Evolutionary conservation across 1,140 invertebrate species (phyloP).

Genomic region (Brevipalpus yothersi): DNA sequence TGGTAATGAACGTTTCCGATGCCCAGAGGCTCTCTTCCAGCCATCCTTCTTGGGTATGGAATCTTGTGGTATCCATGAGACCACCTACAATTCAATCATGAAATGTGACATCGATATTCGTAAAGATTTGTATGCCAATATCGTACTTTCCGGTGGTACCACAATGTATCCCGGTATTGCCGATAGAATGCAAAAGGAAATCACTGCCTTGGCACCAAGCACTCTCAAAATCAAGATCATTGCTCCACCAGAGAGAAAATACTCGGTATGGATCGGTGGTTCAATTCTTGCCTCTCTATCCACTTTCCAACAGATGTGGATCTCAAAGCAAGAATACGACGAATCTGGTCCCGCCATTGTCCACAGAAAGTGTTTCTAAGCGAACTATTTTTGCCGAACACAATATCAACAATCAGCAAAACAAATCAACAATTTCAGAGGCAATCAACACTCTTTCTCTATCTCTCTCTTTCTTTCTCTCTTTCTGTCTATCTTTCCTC

Average conservation of each 20-base stretch:
- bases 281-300: constrained; percentile 28
- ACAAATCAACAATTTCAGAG: no score
- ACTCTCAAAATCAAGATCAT: constrained; percentile 25
- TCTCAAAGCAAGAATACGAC: constrained; percentile 25
- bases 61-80: constrained; percentile 24
- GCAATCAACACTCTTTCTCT: no score
- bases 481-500: no score
- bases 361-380: constrained; percentile 17
- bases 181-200: constrained; percentile 25
- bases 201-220: constrained; percentile 20
- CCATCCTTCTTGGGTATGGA: constrained; percentile 23
- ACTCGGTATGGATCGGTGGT: constrained; percentile 64
- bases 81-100: constrained; percentile 26
- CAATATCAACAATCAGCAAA: no score
- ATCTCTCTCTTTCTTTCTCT: no score
- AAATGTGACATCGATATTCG: constrained; percentile 25
- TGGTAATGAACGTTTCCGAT: constrained; percentile 22
- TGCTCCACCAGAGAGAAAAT: constrained; percentile 49
- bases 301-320: constrained; percentile 28
- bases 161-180: constrained; percentile 30
- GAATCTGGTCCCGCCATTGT: constrained; percentile 24
- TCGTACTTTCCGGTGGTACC: constrained; percentile 27
- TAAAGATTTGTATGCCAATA: constrained; percentile 24
- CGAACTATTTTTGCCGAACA: background rate
- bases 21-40: constrained; percentile 18